Conservation (phyloP, 2,888 invertebrate genomes). For the Mechanitis mazaeus region DNA sequence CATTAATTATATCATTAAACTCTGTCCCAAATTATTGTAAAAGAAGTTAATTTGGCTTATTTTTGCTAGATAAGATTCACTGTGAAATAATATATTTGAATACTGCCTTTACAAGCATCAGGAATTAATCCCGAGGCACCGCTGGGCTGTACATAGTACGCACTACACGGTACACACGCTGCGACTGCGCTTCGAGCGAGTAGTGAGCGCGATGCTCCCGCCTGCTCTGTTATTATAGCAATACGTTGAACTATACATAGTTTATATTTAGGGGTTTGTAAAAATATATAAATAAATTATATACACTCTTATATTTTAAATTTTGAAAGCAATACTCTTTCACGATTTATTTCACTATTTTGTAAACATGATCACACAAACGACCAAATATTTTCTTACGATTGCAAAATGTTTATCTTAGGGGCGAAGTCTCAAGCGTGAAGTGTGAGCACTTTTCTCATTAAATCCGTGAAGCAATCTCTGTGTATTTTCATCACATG, state of each 20-base stretch:
- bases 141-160: conserved; percentile 12
- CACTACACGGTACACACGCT: not conserved
- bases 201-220: conserved; percentile 8
- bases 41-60: conserved; percentile 9
- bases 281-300: conserved; percentile 36
- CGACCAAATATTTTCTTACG: conserved; percentile 49
- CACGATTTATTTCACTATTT: conserved; percentile 28
- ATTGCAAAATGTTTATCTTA: conserved; percentile 29
- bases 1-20: not conserved
- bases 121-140: conserved; percentile 2
- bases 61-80: conserved; percentile 18
- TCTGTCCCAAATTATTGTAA: not conserved
- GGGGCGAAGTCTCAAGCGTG: not conserved
- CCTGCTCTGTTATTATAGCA: conserved; percentile 27
- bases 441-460: conserved; percentile 5
- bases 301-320: conserved; percentile 33
- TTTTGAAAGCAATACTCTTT: conserved; percentile 39
- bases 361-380: conserved; percentile 33
- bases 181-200: conserved; percentile 4
- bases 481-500: not conserved
- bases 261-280: conserved; percentile 32
- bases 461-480: not conserved
- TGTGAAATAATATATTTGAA: conserved; percentile 20
- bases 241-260: conserved; percentile 24
- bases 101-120: conserved; percentile 10